Percentiles rank a stretch among this genome's conserved stretches.
Conservation (phyloP, 2,888 invertebrate genomes). For the Dynastes tityus region DNA sequence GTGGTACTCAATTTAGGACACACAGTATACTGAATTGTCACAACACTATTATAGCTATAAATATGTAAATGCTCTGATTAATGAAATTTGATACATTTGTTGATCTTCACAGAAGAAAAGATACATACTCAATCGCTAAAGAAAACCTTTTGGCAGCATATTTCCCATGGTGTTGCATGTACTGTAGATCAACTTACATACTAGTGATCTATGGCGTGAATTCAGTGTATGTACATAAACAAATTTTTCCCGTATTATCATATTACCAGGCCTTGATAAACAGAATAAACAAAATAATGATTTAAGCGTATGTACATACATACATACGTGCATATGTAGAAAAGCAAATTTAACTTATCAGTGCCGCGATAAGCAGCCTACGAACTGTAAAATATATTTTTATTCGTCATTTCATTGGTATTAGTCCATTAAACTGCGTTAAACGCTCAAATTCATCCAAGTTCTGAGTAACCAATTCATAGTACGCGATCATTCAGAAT, state of each 20-base stretch:
- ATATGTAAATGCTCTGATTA: not conserved
- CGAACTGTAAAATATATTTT: slow-evolving; percentile 13
- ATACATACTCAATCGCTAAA: too few relatives aligned
- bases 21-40: too few relatives aligned
- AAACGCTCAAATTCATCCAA: not conserved
- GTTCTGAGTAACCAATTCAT: not conserved
- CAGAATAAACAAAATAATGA: slow-evolving; percentile 20
- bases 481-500: not conserved
- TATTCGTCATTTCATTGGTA: not conserved
- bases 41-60: too few relatives aligned
- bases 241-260: slow-evolving; percentile 20
- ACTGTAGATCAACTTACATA: slow-evolving; percentile 6
- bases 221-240: not conserved
- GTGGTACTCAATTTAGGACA: too few relatives aligned
- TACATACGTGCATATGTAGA: not conserved
- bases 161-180: slow-evolving; percentile 22
- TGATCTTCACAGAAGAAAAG: too few relatives aligned
- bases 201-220: not conserved
- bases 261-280: slow-evolving; percentile 35
- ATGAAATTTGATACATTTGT: too few relatives aligned
- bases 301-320: not conserved
- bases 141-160: not conserved
- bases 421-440: too few relatives aligned
- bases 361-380: slow-evolving; percentile 24
- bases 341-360: slow-evolving; percentile 40